A percentile compares a stretch with the other conserved stretches of the same genome.
Conservation (phyloP, 1,140 invertebrate genomes). For the Aphelinus certus region DNA sequence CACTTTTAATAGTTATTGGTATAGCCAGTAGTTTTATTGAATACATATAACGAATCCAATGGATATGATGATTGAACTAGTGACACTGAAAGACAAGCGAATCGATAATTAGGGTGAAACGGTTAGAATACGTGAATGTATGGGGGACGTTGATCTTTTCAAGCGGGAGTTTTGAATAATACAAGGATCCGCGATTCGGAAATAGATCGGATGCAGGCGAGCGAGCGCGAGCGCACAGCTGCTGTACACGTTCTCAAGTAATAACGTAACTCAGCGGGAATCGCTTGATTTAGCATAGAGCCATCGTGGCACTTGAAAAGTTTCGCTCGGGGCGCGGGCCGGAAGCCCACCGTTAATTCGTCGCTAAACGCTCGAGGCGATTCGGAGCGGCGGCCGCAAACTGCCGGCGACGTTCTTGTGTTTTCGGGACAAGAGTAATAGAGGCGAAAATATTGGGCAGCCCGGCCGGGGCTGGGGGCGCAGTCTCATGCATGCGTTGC, state of each 20-base stretch:
- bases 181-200: too few relatives aligned
- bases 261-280: conserved; percentile 1
- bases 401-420: not conserved
- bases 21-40: too few relatives aligned
- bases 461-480: too few relatives aligned
- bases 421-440: not conserved
- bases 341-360: conserved; percentile 9
- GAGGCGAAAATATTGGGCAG: conserved; percentile 1
- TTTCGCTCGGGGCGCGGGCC: not conserved
- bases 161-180: too few relatives aligned
- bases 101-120: too few relatives aligned
- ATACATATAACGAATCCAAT: too few relatives aligned
- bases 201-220: too few relatives aligned
- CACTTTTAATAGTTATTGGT: too few relatives aligned
- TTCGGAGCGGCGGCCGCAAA: not conserved
- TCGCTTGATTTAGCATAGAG: conserved; percentile 3
- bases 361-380: not conserved
- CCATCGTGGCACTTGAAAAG: not conserved
- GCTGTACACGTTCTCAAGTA: not conserved
- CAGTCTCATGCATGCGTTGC: conserved; percentile 10
- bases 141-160: too few relatives aligned
- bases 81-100: too few relatives aligned
- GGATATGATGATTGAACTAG: too few relatives aligned
- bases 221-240: not conserved
- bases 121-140: too few relatives aligned